A percentile compares a stretch with the other conserved stretches of the same genome.
Conservation (phyloP, 1,140 invertebrate genomes). For the Antheraea pernyi region DNA sequence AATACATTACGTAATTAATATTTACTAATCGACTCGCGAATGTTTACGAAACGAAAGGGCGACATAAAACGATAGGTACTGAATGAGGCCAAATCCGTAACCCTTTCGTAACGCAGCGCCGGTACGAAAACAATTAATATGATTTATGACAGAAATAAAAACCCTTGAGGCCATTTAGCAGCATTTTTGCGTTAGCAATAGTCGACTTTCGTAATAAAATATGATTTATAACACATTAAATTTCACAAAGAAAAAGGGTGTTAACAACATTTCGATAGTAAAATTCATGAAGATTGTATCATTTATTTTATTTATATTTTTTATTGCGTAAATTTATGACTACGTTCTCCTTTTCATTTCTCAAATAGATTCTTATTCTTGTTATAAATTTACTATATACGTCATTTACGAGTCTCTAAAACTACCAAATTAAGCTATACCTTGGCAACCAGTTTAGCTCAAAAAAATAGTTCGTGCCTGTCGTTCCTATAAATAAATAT, state of each 20-base stretch:
- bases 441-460: no score
- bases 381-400: no score
- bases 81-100: conserved; percentile 27
- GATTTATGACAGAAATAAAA: conserved; percentile 65
- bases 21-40: conserved; percentile 7
- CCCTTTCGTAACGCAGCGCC: conserved; percentile 33
- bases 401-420: no score
- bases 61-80: not conserved
- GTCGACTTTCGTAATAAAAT: conserved; percentile 56
- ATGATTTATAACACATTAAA: conserved; percentile 55
- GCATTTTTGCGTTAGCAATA: conserved; percentile 58
- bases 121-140: conserved; percentile 60
- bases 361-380: no score
- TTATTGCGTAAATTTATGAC: no score
- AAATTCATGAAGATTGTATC: not conserved
- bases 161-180: conserved; percentile 56
- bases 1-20: conserved; percentile 2
- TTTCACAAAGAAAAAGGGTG: conserved; percentile 30
- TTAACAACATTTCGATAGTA: conserved; percentile 10
- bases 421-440: no score
- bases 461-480: no score
- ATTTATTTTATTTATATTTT: no score
- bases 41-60: conserved; percentile 5
- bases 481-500: no score
- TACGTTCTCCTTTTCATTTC: no score